Evolutionary conservation across 2,113 vertebrate species (phyloP), one percentile per base, ranked within the genome.

Genomic region (Mastomys coucha): DNA sequence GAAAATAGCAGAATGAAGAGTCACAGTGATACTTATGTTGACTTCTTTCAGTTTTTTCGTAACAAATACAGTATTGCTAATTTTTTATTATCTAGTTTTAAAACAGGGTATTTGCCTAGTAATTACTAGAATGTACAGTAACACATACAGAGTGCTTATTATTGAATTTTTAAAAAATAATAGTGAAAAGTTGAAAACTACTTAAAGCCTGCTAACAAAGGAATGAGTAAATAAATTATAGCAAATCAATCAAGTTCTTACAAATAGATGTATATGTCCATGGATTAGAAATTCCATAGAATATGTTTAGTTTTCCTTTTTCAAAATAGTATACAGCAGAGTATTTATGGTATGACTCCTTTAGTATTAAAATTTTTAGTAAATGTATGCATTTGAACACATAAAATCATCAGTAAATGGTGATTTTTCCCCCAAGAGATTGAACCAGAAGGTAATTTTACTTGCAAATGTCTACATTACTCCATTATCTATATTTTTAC

Each of bases 11-110:
- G 7, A 85, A 88, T 89, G 39, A 86, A 97, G 65, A 93, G 92
- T 36, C 77, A 45, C 5, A 72, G 26, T 58, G 82, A 60, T 5
- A 93, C 36, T 24, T 1, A 80, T 5, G 1, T 51, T 88, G 26
- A 12, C 24, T 72, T 92, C 86, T 67, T 22, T 60, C 14, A 87
- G 17, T 20, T 94, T 86, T 84, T 16, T 56, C 39, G 85, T 77
- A 85, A 77, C n/a, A 39, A 42, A 53, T 42, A 31, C 80, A 81
- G 39, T 49, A 85, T 85, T 95, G 97, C 70, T 92, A 92, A 96
- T 69, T 94, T 60, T 82, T 84, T 87, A 49, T 19, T 65, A 72
- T 53, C 20, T 93, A 93, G 19, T 63, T 63, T 72, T 58, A 72
- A 94, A 97, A 45, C 39, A 58, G 24, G 20, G 51, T 80, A 7